These are phyloP conservation scores for Melopsittacus undulatus DNA, from an alignment of 2,797 vertebrate species.

Conservation along the genomic window DNA sequence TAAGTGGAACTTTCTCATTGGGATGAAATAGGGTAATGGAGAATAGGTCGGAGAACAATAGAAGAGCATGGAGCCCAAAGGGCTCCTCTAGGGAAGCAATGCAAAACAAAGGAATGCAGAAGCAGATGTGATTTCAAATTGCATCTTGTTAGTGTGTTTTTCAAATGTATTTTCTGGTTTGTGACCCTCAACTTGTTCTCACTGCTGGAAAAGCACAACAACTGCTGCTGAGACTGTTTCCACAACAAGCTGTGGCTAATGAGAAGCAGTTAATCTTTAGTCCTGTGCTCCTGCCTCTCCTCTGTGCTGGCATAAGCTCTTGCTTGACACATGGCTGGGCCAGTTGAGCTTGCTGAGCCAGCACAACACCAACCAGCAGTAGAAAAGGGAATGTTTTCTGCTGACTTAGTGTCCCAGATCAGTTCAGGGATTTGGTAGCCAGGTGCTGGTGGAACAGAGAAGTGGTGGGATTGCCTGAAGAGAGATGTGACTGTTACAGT, in stretches of 20 bases:
- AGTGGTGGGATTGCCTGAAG: neutral
- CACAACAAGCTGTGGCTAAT: neutral
- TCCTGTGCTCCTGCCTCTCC: neutral
- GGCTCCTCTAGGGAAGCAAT: neutral
- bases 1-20: neutral
- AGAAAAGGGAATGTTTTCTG: neutral
- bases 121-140: neutral
- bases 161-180: neutral
- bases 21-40: neutral
- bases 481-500: rapidly evolving
- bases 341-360: neutral
- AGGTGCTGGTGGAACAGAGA: neutral
- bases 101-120: neutral
- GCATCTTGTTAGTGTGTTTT: neutral
- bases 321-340: neutral
- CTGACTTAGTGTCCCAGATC: neutral
- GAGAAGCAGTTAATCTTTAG: neutral
- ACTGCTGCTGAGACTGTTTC: neutral
- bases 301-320: neutral
- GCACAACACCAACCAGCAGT: neutral
- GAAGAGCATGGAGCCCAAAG: neutral
- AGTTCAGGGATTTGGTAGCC: rapidly evolving
- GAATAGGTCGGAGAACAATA: neutral
- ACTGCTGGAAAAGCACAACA: neutral
- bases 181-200: neutral